Percentiles rank a stretch among this genome's conserved stretches.
phyloP scores from a whole-genome alignment of 2,888 invertebrate species.

The Scelioninae gen. 2 region DNA sequence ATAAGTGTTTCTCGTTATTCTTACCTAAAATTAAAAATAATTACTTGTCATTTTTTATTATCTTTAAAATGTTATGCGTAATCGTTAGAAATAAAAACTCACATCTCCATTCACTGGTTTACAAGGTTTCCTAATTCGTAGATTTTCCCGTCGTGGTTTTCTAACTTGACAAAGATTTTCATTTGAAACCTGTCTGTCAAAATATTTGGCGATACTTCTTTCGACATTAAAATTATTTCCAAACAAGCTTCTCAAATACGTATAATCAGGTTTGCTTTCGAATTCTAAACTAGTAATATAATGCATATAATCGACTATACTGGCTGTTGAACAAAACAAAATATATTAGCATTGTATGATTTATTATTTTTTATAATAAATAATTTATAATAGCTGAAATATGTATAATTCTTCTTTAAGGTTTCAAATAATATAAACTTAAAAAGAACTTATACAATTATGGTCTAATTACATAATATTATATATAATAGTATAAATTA shows the following conservation, averaged over 20 bases:
- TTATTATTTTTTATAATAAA: background rate
- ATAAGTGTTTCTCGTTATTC: conserved; percentile 72
- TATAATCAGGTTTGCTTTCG: conserved; percentile 77
- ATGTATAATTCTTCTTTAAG: too few relatives aligned
- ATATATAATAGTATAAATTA: too few relatives aligned
- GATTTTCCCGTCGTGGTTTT: conserved; percentile 57
- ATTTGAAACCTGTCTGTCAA: conserved; percentile 69
- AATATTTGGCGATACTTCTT: conserved; percentile 62
- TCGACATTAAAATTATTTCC: conserved; percentile 68
- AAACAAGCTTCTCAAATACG: conserved; percentile 75
- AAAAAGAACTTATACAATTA: too few relatives aligned
- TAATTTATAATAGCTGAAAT: background rate
- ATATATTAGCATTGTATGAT: background rate
- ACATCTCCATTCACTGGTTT: conserved; percentile 73
- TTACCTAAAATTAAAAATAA: conserved; percentile 64
- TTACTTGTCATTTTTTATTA: background rate
- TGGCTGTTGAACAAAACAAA: conserved; percentile 62
- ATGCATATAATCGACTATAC: conserved; percentile 74
- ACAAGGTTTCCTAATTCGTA: conserved; percentile 72
- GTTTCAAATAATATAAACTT: background rate
- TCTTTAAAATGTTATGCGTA: too few relatives aligned
- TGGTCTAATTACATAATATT: too few relatives aligned
- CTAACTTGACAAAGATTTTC: conserved; percentile 67
- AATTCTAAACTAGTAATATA: conserved; percentile 76
- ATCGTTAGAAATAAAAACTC: too few relatives aligned